Evolutionary conservation across 2,113 vertebrate genomes (phyloP), one percentile per base, ranked within the genome.

Genomic region (Platysteira castanea): DNA sequence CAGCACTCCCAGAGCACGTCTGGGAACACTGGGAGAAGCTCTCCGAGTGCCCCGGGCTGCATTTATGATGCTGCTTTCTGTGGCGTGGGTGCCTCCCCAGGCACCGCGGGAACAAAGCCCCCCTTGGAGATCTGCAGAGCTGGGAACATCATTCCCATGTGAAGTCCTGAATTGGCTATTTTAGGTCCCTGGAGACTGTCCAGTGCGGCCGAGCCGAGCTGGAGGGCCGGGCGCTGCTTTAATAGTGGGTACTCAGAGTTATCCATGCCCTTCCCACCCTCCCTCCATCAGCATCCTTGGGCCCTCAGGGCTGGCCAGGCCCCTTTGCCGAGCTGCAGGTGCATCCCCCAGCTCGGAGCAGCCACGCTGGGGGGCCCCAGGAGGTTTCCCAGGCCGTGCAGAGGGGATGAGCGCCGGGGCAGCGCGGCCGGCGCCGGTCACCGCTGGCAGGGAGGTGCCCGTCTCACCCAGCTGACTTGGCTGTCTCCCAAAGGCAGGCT

Each of bases 391-490:
- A 2, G 57, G 46, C 44, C 0, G 0, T 1, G 11, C 35, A 50
- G 54, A 71, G 47, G 67, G 75, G 47, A 74, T 46, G 81, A 69
- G 69, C 2, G 18, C 6, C 0, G 4, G 46, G 59, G 31, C 5
- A 83, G 31, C 10, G 2, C 1, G 0, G 8, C 59, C 1, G 4
- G 76, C 7, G 7, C 80, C 1, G 18, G 89, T 82, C 84, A 70
- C 60, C 0, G 0, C 42, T 61, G 89, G 71, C 68, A 61, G 87
- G 93, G 91, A 80, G 73, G 85, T 90, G 85, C 93, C 92, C 5
- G 5, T 95, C 70, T 96, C 91, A 92, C 93, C 95, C 96, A 89
- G 93, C 84, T 92, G 91, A 95, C 91, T 96, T 96, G 96, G 96
- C 93, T 0, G 3, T 9, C 80, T 95, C 84, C 95, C 95, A 96